Percentiles rank a stretch among this genome's conserved stretches.
phyloP scores from a whole-genome alignment of 2,797 vertebrate species.

The Mycteria americana region DNA sequence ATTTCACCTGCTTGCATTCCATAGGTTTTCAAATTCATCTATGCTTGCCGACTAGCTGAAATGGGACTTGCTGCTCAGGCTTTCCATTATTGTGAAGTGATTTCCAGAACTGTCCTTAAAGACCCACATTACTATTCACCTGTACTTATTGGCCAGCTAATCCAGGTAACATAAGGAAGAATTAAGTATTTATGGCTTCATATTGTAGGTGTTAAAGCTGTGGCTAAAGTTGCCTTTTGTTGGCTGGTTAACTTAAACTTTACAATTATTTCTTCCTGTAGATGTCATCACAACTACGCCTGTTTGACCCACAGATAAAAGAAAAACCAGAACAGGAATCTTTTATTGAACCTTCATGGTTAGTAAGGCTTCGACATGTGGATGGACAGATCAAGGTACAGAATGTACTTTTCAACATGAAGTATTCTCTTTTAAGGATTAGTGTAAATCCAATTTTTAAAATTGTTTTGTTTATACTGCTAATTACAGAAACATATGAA shows the following conservation, averaged over 20 bases:
- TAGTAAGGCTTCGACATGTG: slow-evolving; percentile 82
- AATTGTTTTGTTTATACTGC: neutral
- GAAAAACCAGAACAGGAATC: slow-evolving; percentile 94
- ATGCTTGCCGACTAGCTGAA: slow-evolving; percentile 93
- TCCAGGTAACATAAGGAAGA: slow-evolving; percentile 77
- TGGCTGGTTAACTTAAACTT: neutral
- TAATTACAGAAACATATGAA: neutral
- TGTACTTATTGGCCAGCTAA: slow-evolving; percentile 87
- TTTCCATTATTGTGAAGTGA: slow-evolving; percentile 96
- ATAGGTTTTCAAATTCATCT: slow-evolving; percentile 97
- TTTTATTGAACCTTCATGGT: slow-evolving; percentile 87
- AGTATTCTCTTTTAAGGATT: neutral
- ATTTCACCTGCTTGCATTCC: neutral
- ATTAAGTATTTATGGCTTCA: neutral
- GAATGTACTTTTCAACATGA: neutral
- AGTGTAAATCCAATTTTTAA: neutral
- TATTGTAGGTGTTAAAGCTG: neutral
- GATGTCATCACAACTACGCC: slow-evolving; percentile 89
- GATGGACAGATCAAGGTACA: slow-evolving; percentile 88
- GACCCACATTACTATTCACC: slow-evolving; percentile 83
- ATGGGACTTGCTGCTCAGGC: slow-evolving; percentile 91
- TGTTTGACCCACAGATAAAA: slow-evolving; percentile 94
- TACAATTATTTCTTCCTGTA: slow-evolving; percentile 33
- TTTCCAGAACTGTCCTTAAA: slow-evolving; percentile 83
- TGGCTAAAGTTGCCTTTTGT: neutral